phyloP scores from a whole-genome alignment of 2,888 invertebrate species.

The Steinernema hermaphroditum region DNA sequence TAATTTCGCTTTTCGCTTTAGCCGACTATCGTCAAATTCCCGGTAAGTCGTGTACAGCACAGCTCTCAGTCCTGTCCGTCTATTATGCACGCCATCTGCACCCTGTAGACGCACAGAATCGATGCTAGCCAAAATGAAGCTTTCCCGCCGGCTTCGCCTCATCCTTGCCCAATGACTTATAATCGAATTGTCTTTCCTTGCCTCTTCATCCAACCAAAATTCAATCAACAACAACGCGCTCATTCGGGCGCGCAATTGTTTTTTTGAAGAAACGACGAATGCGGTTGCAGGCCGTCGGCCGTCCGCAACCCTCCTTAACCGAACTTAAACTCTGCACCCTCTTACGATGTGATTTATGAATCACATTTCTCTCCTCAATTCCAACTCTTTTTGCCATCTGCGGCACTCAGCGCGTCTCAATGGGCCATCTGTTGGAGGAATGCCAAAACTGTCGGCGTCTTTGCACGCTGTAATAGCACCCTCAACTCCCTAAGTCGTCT shows the following conservation, averaged over 20 bases:
- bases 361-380: slow-evolving; percentile 18
- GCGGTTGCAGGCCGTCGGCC: not conserved
- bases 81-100: not conserved
- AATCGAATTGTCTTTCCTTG: slow-evolving; percentile 29
- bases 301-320: not conserved
- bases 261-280: not conserved
- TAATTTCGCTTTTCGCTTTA: slow-evolving; percentile 21
- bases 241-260: slow-evolving; percentile 30
- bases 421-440: slow-evolving; percentile 29
- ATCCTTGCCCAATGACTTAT: slow-evolving; percentile 27
- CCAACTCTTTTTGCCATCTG: slow-evolving; percentile 26
- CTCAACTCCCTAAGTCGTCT: slow-evolving; percentile 22
- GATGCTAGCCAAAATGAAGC: not conserved
- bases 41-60: not conserved
- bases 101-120: not conserved
- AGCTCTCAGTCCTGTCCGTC: not conserved
- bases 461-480: slow-evolving; percentile 12
- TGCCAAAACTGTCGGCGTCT: slow-evolving; percentile 26
- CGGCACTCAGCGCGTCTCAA: not conserved
- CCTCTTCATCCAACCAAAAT: slow-evolving; percentile 29
- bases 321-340: not conserved
- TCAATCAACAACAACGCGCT: slow-evolving; percentile 29
- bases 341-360: slow-evolving; percentile 11
- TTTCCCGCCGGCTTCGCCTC: no score
- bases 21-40: slow-evolving; percentile 25